Conservation (phyloP, 2,888 invertebrate genomes). For the Nasonia oneida region DNA sequence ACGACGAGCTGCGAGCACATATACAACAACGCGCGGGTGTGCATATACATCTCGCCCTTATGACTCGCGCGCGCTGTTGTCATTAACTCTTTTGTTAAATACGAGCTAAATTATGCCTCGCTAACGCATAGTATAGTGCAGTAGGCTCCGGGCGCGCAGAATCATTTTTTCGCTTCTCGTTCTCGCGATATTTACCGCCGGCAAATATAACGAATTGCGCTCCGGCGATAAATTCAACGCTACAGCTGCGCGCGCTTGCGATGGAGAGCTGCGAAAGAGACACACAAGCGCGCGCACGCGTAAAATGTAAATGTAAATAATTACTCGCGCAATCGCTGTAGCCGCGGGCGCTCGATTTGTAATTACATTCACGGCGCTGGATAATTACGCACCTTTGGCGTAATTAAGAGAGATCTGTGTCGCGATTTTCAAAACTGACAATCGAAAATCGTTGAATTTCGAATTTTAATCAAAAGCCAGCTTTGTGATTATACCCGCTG, state of each 20-base stretch:
- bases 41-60: not conserved
- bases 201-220: conserved; percentile 27
- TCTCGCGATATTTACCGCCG: conserved; percentile 32
- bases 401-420: conserved; percentile 29
- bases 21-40: not conserved
- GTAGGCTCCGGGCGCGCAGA: not conserved
- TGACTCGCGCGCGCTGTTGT: not conserved
- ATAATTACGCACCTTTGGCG: conserved; percentile 63
- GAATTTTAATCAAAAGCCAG: not conserved
- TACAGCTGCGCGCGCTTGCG: not conserved
- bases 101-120: conserved; percentile 45
- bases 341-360: conserved; percentile 39
- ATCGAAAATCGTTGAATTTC: not conserved
- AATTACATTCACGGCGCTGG: conserved; percentile 56
- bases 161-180: conserved; percentile 34
- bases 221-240: not conserved
- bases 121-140: not conserved
- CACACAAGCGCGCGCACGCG: not conserved
- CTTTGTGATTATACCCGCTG: not conserved
- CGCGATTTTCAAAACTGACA: not conserved
- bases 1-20: not conserved
- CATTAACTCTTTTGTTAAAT: conserved; percentile 52
- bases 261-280: not conserved
- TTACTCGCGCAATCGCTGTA: conserved; percentile 18
- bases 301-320: conserved; percentile 53